Base-by-base conservation (phyloP, 2,888 invertebrate genomes). In the Xestia ashworthii region DNA sequence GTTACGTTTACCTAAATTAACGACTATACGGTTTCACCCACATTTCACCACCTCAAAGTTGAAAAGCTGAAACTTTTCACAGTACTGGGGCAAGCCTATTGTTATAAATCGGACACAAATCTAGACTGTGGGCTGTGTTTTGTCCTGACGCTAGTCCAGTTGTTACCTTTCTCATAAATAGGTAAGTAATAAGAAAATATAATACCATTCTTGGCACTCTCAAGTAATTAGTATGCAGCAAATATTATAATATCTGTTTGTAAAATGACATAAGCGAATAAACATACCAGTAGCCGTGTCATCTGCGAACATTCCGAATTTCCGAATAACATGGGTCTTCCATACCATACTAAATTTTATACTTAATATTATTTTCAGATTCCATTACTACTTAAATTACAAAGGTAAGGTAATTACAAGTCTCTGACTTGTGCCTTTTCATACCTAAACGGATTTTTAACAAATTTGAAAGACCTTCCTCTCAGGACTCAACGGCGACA, bases 191-290 rank as follows among this genome's bases (percentile, higher is more conserved):
- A 25, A 32, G 32, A 32, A 32, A n/a, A 11, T 62, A 62, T 9
- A 5, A 38, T 38, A 38, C 9, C 14, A 66, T 32, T 67, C 32
- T 80, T 73, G 81, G 66, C 60, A 66, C 58, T 65, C 41, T 25
- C n/a, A 25, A 38, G 46, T 48, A 67, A 64, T 79, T 46, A 74
- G 32, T 74, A 78, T 81, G 25, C n/a, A 58, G 44, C 5, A 50
- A 58, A 81, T 81, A 50, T 50, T 72, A 38, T 38, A 66, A 65
- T 73, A 80, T 58, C 80, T 65, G 50, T 72, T 66, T 78, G 67
- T 48, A 25, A 41, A 74, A 74, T 81, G 62, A 73, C 60, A 81
- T 78, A 74, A 74, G 67, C n/a, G 19, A n/a, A 32, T n/a, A 80
- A 72, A 72, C n/a, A 50, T 12, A 55, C 44, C 38, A 19, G 66